phyloP scores from a whole-genome alignment of 1,140 invertebrate genomes.

The Arctopsyche grandis region DNA sequence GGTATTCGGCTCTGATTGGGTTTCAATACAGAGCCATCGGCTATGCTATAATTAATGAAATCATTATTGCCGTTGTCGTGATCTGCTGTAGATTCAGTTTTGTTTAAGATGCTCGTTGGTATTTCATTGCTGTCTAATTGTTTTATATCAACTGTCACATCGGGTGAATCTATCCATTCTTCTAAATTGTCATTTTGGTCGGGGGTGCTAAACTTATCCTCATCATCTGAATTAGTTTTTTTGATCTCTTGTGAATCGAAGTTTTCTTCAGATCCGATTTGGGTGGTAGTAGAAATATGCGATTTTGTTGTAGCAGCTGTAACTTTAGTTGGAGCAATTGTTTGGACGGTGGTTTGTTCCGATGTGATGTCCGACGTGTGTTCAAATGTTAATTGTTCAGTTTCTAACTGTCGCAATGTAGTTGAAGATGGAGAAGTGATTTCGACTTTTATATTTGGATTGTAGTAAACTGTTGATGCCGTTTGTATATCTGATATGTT shows the following conservation, averaged over 20 bases:
- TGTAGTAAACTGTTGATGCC: constrained; percentile 48
- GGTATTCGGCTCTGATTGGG: constrained; percentile 1
- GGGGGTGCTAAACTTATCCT: not conserved
- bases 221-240: constrained; percentile 24
- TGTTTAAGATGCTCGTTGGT: constrained; percentile 7
- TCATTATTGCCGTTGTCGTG: constrained; percentile 41
- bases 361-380: not conserved
- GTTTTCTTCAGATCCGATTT: constrained; percentile 42
- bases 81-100: constrained; percentile 7
- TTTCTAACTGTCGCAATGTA: not conserved
- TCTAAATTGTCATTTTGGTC: constrained; percentile 34
- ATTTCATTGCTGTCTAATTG: constrained; percentile 42
- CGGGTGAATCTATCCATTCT: constrained; percentile 40
- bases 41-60: constrained; percentile 20
- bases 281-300: not conserved
- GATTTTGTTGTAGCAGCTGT: not conserved
- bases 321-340: not conserved
- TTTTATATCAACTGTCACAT: constrained; percentile 28
- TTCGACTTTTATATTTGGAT: constrained; percentile 34
- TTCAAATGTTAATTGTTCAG: not conserved
- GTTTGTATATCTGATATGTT: constrained; percentile 44
- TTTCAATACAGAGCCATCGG: not conserved
- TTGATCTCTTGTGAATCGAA: constrained; percentile 35
- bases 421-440: constrained; percentile 33
- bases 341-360: not conserved